Evolutionary conservation across 2,888 invertebrate species (phyloP).

Genomic region (Drosophila lutescens): DNA sequence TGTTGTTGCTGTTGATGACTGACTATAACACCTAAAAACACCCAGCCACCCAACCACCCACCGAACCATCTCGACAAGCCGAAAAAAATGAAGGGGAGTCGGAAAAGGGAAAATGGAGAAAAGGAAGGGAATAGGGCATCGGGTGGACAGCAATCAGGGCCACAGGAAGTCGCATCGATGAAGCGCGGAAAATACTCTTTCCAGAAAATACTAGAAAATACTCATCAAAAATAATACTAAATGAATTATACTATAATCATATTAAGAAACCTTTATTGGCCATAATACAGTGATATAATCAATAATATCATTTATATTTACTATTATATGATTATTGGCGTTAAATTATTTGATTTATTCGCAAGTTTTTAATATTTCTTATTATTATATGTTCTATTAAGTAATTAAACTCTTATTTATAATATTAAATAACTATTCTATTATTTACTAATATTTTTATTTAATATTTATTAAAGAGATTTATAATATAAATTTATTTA

Average conservation of each 20-base stretch:
- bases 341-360: no score
- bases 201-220: not conserved
- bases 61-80: conserved; percentile 6
- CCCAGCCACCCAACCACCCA: conserved; percentile 1
- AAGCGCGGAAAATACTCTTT: conserved; percentile 1
- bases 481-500: no score
- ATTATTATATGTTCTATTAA: not conserved
- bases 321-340: no score
- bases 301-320: no score
- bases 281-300: no score
- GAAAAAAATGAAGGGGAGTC: conserved; percentile 17
- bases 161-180: not conserved
- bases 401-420: not conserved
- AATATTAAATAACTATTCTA: not conserved
- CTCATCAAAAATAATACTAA: no score
- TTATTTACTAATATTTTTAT: not conserved
- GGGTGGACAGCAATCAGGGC: conserved; percentile 32
- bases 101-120: not conserved
- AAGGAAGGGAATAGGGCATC: not conserved
- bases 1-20: conserved; percentile 41
- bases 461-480: no score
- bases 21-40: conserved; percentile 17
- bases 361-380: no score
- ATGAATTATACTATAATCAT: no score
- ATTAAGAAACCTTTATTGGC: no score